Percentiles rank a stretch among this genome's conserved stretches.
phyloP scores from a whole-genome alignment of 2,797 vertebrate species.

The Rhinoraja longicauda region DNA sequence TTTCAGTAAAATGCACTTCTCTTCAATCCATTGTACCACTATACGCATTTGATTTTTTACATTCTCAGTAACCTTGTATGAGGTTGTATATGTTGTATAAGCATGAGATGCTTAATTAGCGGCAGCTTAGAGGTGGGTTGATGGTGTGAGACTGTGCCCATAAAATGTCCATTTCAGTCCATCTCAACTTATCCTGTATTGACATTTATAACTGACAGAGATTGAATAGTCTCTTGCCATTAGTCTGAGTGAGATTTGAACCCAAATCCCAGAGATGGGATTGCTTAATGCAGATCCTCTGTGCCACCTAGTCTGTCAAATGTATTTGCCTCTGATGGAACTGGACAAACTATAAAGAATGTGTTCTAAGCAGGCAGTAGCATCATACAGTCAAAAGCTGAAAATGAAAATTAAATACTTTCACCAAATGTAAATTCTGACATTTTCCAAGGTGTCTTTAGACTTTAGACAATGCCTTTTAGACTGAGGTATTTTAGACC shows the following conservation, averaged over 20 bases:
- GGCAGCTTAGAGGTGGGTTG: background rate
- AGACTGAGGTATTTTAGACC: background rate
- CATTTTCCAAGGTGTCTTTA: background rate
- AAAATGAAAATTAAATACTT: background rate
- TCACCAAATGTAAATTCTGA: background rate
- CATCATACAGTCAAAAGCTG: background rate
- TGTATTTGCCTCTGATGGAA: background rate
- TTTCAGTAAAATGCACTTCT: background rate
- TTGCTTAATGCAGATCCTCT: background rate
- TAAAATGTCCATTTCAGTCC: background rate
- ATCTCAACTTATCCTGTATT: background rate
- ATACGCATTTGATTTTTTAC: background rate
- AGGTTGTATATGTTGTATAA: no score
- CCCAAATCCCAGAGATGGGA: background rate
- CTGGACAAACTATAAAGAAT: background rate
- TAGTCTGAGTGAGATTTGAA: background rate
- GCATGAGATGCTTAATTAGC: background rate
- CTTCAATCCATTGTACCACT: background rate
- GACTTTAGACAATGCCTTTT: no score
- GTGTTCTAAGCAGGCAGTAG: background rate
- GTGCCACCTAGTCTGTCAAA: background rate
- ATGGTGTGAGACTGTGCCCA: background rate
- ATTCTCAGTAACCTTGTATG: background rate
- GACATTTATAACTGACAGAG: background rate
- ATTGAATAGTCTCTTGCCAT: background rate